Conservation (phyloP, 2,797 vertebrate genomes). For the Hirundo rustica region DNA sequence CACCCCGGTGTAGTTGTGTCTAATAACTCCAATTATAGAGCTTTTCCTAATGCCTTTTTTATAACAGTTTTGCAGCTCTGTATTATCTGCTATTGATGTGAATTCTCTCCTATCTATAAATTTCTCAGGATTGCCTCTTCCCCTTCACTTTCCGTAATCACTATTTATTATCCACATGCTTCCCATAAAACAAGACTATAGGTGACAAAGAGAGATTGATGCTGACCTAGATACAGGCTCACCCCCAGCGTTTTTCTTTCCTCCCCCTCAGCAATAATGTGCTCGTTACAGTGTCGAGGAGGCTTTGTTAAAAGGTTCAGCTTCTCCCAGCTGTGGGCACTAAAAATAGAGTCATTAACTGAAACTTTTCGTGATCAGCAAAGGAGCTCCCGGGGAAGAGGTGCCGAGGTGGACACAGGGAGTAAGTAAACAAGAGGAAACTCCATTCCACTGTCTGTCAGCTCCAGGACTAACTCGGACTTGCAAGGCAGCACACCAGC, state of each 20-base stretch:
- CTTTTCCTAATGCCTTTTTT: conserved; percentile 57
- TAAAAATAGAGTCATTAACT: conserved; percentile 41
- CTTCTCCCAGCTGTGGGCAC: neutral
- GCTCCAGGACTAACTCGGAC: neutral
- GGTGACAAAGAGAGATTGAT: conserved; percentile 37
- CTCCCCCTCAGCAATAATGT: neutral
- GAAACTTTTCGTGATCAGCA: neutral
- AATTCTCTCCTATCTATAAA: conserved; percentile 39
- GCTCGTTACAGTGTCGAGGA: neutral
- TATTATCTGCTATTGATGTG: conserved; percentile 40
- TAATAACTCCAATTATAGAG: conserved; percentile 58
- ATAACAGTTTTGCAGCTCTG: conserved; percentile 30
- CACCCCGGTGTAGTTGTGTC: neutral
- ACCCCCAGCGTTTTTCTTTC: neutral
- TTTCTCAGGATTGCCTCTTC: conserved; percentile 55
- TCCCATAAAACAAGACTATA: conserved; percentile 39
- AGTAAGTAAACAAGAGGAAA: neutral
- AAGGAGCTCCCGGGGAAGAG: neutral
- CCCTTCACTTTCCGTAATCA: conserved; percentile 1
- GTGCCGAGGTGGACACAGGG: neutral
- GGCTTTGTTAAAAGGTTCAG: conserved; percentile 29
- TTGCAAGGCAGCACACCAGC: neutral
- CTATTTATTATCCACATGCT: conserved; percentile 30
- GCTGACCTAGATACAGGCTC: conserved; percentile 41
- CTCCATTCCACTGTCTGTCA: neutral